phyloP scores from a whole-genome alignment of 2,888 invertebrate species.

The Ctena decussata region DNA sequence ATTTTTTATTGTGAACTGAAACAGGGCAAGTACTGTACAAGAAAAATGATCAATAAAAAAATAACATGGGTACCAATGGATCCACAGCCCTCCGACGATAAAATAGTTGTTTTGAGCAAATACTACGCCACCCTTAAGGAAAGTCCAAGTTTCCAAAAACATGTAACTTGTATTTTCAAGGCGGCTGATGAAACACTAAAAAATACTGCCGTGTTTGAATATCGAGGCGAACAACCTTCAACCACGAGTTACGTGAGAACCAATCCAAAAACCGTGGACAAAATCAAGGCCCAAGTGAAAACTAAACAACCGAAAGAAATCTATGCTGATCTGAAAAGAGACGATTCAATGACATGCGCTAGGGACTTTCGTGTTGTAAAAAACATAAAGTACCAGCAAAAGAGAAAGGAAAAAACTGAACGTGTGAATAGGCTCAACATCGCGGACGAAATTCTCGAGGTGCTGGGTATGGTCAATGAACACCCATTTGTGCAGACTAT shows the following conservation, averaged over 20 bases:
- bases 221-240: background rate
- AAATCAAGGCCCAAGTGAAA: background rate
- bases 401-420: background rate
- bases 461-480: background rate
- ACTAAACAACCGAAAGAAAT: constrained; percentile 18
- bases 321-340: constrained; percentile 11
- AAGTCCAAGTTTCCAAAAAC: background rate
- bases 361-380: constrained; percentile 20
- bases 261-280: background rate
- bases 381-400: constrained; percentile 1
- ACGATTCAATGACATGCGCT: constrained; percentile 22
- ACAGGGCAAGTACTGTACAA: background rate
- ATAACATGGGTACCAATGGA: background rate
- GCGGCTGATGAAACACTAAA: background rate
- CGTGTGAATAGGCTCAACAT: background rate
- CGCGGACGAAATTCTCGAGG: background rate
- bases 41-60: background rate
- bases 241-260: background rate
- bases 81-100: background rate
- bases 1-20: background rate
- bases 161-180: background rate
- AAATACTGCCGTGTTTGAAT: background rate
- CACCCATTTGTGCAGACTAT: constrained; percentile 26
- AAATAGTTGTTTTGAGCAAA: background rate
- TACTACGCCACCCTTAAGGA: background rate